phyloP scores from a whole-genome alignment of 1,140 invertebrate species.

The Diploscapter pachys region DNA sequence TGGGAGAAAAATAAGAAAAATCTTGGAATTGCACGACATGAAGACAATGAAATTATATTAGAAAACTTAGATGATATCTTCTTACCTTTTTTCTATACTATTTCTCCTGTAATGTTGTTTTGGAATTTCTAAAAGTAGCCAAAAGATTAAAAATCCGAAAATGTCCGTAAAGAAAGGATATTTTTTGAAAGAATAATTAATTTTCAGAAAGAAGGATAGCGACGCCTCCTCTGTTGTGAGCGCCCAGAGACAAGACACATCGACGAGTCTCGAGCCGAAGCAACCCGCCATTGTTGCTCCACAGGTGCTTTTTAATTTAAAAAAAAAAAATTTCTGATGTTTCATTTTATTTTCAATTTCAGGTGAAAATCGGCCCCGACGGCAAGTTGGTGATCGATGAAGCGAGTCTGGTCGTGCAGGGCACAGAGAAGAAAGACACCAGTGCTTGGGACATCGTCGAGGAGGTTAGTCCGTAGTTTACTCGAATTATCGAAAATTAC shows the following conservation, averaged over 20 bases:
- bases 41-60: neutral
- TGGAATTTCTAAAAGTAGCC: constrained; percentile 9
- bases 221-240: constrained; percentile 4
- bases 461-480: constrained; percentile 2
- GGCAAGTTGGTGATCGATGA: constrained; percentile 24
- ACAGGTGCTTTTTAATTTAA: constrained; percentile 1
- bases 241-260: constrained; percentile 6
- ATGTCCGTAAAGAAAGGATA: neutral
- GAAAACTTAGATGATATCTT: neutral
- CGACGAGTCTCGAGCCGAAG: neutral
- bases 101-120: neutral
- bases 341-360: neutral
- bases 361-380: constrained; percentile 29
- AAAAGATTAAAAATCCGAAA: neutral
- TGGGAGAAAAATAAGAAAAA: neutral
- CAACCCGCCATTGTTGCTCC: constrained; percentile 14
- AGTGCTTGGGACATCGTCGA: constrained; percentile 27
- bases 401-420: constrained; percentile 17
- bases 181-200: neutral
- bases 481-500: neutral
- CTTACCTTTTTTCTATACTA: neutral
- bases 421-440: constrained; percentile 1
- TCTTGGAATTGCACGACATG: neutral
- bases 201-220: neutral
- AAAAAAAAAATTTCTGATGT: neutral